Conservation (phyloP, 2,888 invertebrate species). For the Ichneumoninae sp. region DNA sequence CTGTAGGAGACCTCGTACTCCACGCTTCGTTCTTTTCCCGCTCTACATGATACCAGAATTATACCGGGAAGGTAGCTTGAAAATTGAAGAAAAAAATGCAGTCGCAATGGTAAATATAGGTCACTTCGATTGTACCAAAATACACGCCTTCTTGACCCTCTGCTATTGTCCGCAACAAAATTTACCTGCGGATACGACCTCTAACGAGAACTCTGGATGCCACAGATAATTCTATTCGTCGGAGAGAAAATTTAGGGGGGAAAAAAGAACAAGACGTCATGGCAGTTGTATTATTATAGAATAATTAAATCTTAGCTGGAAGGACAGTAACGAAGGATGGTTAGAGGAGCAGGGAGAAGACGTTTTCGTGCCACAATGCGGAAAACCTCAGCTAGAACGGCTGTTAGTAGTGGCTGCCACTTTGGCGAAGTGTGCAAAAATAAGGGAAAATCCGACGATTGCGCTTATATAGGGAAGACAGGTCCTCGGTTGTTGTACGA, state of each 20-base stretch:
- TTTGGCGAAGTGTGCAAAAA: slow-evolving; percentile 16
- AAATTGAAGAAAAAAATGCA: slow-evolving; percentile 36
- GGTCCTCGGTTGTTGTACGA: slow-evolving; percentile 46
- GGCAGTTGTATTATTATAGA: slow-evolving; percentile 1
- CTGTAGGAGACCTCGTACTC: slow-evolving; percentile 53
- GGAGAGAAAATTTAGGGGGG: not conserved
- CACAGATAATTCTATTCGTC: slow-evolving; percentile 49
- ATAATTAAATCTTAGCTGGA: slow-evolving; percentile 39
- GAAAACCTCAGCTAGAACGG: not conserved
- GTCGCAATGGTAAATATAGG: slow-evolving; percentile 27
- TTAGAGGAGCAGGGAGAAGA: not conserved
- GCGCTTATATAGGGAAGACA: slow-evolving; percentile 39
- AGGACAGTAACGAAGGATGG: slow-evolving; percentile 5
- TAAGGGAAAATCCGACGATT: slow-evolving; percentile 57
- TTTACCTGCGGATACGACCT: not conserved
- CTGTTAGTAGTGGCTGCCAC: not conserved
- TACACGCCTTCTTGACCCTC: slow-evolving; percentile 20
- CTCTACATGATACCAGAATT: slow-evolving; percentile 50
- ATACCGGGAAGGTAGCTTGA: slow-evolving; percentile 47
- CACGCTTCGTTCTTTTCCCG: slow-evolving; percentile 42
- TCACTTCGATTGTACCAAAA: slow-evolving; percentile 26
- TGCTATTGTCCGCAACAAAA: not conserved
- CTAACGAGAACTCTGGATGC: not conserved
- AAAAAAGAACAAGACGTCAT: not conserved
- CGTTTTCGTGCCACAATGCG: not conserved